Percentiles rank a stretch among this genome's conserved stretches.
Evolutionary conservation across 2,113 vertebrate species (phyloP).

Genomic region (Calyptomena viridis): DNA sequence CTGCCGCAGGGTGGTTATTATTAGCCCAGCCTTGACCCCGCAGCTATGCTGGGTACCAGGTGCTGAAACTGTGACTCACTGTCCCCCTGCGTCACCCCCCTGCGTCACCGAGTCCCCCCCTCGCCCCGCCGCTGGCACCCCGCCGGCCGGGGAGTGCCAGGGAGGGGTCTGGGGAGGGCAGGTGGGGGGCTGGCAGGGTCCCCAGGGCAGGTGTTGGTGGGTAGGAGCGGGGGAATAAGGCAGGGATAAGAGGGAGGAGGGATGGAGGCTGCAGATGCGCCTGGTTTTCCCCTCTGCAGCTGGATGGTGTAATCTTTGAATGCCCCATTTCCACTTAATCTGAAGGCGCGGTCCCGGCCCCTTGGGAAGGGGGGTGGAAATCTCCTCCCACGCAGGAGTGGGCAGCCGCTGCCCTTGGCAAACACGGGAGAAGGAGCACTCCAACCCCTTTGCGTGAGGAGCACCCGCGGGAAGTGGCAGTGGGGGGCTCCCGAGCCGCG

Average conservation of each 20-base stretch:
- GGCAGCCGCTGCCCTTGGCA: neutral
- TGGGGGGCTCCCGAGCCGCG: neutral
- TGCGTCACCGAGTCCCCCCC: neutral
- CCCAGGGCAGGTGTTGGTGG: accelerated
- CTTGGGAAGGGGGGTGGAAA: neutral
- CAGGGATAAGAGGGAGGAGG: neutral
- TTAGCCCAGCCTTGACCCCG: neutral
- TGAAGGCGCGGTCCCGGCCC: neutral
- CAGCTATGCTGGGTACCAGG: neutral
- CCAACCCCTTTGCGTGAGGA: neutral
- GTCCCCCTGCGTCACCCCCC: neutral
- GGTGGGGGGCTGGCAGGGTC: neutral
- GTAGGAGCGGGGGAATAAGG: accelerated
- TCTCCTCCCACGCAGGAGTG: neutral
- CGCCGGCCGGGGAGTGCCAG: accelerated
- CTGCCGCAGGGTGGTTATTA: neutral
- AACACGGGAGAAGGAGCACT: neutral
- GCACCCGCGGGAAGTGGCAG: accelerated
- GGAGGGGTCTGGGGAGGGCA: neutral
- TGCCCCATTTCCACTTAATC: conserved; percentile 50
- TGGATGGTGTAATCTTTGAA: neutral
- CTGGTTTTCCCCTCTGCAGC: neutral
- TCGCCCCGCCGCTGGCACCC: neutral
- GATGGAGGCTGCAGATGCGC: neutral
- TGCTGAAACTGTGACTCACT: conserved; percentile 37